Percentiles rank a stretch among this genome's conserved stretches.
These are phyloP conservation scores for Ctenodactylus gundi DNA, from an alignment of 2,113 vertebrate genomes.

Conservation along the genomic window DNA sequence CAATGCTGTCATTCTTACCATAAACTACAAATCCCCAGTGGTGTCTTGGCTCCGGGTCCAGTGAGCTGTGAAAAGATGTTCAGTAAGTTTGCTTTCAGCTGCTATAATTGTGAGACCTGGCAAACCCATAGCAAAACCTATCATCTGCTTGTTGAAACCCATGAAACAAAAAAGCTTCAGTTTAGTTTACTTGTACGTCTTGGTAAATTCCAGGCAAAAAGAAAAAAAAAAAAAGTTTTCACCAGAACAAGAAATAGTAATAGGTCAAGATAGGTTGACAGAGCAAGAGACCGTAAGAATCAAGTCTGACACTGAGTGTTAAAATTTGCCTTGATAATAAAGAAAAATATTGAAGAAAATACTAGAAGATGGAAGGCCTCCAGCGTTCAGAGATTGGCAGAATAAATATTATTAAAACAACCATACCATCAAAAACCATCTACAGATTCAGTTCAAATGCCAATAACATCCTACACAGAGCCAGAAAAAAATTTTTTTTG, in stretches of 20 bases:
- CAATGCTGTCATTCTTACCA: constrained; percentile 38
- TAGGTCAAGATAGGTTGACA: too few relatives aligned
- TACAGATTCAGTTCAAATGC: too few relatives aligned
- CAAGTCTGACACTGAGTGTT: neutral
- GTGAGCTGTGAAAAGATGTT: constrained; percentile 24
- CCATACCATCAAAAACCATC: too few relatives aligned
- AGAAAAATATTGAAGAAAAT: too few relatives aligned
- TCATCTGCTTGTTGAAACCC: neutral
- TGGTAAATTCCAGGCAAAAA: neutral
- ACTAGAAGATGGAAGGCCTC: too few relatives aligned
- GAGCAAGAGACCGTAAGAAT: neutral
- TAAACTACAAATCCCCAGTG: constrained; percentile 11
- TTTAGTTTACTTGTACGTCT: constrained; percentile 25
- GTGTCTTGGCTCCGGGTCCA: neutral
- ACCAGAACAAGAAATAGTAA: neutral
- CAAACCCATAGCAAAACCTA: constrained; percentile 38
- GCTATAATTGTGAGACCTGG: constrained; percentile 31
- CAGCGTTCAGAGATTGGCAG: too few relatives aligned
- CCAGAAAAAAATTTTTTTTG: too few relatives aligned
- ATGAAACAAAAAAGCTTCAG: constrained; percentile 26
- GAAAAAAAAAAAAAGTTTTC: neutral
- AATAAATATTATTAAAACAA: too few relatives aligned
- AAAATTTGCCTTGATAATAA: neutral
- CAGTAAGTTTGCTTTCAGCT: neutral
- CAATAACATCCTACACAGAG: too few relatives aligned